phyloP scores from a whole-genome alignment of 1,140 invertebrate species.

The Goniozus legneri region DNA sequence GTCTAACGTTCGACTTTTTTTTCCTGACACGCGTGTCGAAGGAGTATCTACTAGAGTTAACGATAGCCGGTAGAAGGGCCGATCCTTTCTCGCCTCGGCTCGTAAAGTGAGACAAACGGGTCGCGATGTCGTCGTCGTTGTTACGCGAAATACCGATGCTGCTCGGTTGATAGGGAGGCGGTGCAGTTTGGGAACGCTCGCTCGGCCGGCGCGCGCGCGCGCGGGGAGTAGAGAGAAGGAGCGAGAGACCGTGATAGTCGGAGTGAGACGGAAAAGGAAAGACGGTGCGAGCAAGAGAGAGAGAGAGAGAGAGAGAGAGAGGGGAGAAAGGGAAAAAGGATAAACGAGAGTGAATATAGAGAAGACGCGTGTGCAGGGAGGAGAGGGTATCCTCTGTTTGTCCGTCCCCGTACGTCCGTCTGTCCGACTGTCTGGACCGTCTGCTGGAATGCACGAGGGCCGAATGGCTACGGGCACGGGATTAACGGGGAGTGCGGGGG shows the following conservation, averaged over 20 bases:
- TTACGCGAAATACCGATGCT: slow-evolving; percentile 23
- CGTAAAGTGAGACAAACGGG: neutral
- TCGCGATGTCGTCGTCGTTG: slow-evolving; percentile 20
- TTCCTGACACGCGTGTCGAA: slow-evolving; percentile 27
- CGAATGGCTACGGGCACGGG: slow-evolving; percentile 40
- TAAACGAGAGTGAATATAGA: too few species aligned
- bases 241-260: slow-evolving; percentile 6
- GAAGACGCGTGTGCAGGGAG: neutral
- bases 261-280: slow-evolving; percentile 3
- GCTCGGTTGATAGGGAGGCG: slow-evolving; percentile 17
- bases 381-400: slow-evolving; percentile 15
- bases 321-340: slow-evolving; percentile 10
- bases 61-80: slow-evolving; percentile 27
- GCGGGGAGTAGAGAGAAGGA: slow-evolving; percentile 9
- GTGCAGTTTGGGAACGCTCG: slow-evolving; percentile 26
- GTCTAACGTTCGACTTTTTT: slow-evolving; percentile 59
- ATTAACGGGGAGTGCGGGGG: too few species aligned
- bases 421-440: neutral
- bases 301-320: slow-evolving; percentile 12
- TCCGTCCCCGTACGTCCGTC: slow-evolving; percentile 5
- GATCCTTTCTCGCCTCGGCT: slow-evolving; percentile 1
- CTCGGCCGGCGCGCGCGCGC: slow-evolving; percentile 18
- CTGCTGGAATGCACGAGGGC: slow-evolving; percentile 39
- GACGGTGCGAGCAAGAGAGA: slow-evolving; percentile 1
- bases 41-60: too few species aligned